These are phyloP conservation scores for Ceyx margarethae DNA, from an alignment of 2,113 vertebrate genomes.

Conservation along the genomic window DNA sequence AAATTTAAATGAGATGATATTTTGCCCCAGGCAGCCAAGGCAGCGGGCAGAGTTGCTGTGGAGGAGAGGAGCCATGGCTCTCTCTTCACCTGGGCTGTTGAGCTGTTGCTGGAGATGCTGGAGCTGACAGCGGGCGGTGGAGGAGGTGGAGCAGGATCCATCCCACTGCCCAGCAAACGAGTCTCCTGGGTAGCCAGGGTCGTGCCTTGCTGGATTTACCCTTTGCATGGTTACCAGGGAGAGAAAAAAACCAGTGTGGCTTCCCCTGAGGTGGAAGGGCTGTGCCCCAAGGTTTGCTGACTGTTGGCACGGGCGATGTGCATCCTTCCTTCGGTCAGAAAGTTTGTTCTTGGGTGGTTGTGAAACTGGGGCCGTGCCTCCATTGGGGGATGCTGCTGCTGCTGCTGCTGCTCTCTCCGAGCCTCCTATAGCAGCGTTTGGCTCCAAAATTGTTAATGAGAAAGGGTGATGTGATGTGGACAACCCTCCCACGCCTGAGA, in stretches of 20 bases:
- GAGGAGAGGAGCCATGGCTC: not conserved
- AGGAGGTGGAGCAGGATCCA: not conserved
- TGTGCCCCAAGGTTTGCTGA: not conserved
- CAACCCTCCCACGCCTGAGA: not conserved
- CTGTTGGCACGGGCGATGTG: not conserved
- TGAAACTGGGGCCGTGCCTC: not conserved
- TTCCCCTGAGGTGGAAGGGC: not conserved
- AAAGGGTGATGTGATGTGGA: not conserved
- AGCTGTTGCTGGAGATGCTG: not conserved
- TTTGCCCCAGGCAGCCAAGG: constrained; percentile 28
- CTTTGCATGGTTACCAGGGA: not conserved
- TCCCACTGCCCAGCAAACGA: not conserved
- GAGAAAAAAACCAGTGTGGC: not conserved
- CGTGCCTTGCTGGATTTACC: not conserved
- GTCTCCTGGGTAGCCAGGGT: not conserved
- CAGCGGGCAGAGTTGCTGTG: not conserved
- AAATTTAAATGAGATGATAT: constrained; percentile 47
- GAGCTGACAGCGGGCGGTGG: not conserved
- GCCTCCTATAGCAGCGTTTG: not conserved
- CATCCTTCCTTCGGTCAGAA: not conserved
- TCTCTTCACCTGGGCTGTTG: not conserved
- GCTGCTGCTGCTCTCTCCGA: not conserved
- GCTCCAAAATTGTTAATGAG: not conserved
- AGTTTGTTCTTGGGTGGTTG: not conserved
- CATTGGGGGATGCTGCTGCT: not conserved